These are phyloP conservation scores for Saccostrea glomerata DNA, from an alignment of 1,140 invertebrate genomes.

Conservation along the genomic window DNA sequence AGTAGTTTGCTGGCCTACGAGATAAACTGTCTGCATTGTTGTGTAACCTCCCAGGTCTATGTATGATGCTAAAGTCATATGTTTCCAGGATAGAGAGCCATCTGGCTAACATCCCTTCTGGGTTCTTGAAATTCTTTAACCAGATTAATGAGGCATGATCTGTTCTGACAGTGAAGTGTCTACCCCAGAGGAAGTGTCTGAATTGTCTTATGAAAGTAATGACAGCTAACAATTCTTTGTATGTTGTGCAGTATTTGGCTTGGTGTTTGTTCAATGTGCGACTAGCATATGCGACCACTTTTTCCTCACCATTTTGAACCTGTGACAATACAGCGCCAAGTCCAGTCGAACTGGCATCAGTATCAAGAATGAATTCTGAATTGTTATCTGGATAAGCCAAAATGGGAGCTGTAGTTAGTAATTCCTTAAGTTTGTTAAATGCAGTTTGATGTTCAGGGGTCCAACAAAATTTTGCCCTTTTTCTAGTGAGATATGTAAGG, in stretches of 20 bases:
- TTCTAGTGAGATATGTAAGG: background rate
- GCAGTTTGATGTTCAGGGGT: slow-evolving; percentile 9
- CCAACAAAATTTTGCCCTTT: background rate
- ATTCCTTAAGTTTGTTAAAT: slow-evolving; percentile 48
- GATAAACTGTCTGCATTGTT: slow-evolving; percentile 47
- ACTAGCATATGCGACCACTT: slow-evolving; percentile 45
- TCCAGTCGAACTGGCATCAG: slow-evolving; percentile 37
- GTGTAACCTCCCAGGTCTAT: slow-evolving; percentile 45
- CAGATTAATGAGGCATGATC: slow-evolving; percentile 55
- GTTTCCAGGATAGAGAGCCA: slow-evolving; percentile 45
- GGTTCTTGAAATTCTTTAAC: slow-evolving; percentile 47
- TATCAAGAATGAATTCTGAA: slow-evolving; percentile 42
- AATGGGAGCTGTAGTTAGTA: slow-evolving; percentile 39
- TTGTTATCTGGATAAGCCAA: slow-evolving; percentile 35
- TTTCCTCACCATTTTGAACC: slow-evolving; percentile 42
- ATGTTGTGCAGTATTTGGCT: slow-evolving; percentile 52
- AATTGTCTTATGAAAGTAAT: slow-evolving; percentile 53
- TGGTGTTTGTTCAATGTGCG: slow-evolving; percentile 30
- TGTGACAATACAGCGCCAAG: slow-evolving; percentile 45
- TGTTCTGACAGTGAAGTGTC: slow-evolving; percentile 42
- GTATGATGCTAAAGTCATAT: slow-evolving; percentile 49
- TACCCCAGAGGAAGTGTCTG: slow-evolving; percentile 47
- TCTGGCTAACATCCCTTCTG: slow-evolving; percentile 44
- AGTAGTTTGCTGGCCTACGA: background rate
- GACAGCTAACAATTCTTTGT: slow-evolving; percentile 49